Base-by-base conservation (phyloP, 2,797 vertebrate species). In the Darevskia nairensis region DNA sequence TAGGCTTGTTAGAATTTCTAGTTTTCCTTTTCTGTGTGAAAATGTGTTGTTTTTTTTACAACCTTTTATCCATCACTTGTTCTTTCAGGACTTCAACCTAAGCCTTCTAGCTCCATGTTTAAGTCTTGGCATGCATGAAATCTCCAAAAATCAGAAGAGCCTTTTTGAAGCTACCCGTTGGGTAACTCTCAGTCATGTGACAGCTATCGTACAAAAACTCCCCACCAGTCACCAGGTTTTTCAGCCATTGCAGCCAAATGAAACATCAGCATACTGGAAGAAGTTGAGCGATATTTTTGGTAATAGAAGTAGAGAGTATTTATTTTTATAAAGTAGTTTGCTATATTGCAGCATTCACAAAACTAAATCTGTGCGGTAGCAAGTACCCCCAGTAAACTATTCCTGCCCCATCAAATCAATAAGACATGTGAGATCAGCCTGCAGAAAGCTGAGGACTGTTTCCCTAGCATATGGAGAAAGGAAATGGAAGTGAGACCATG, bases 91-190 rank as follows among this genome's bases (percentile, higher is more conserved):
- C 44, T 99, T 99, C 95, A 99, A 99, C 92, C 90, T 98, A 4
- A 97, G 97, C 92, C 97, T 99, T 25, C 92, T 99, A 84, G 98
- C 97, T 77, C 98, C 98, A 0, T 99, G 98, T 94, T 96, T 99
- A 94, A 98, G 98, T 90, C 93, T 99, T 92, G 98, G 98, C 11
- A 84, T 97, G 93, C 97, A 97, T 89, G 97, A 98, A 82, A 92
- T 98, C 55, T 95, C 95, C 4, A 95, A 95, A 80, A 97, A 98
- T 77, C 98, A 98, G 90, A 97, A 96, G 82, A 96, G 96, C 82
- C 97, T 99, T 50, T 97, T 99, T 90, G 98, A 99, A 95, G 98
- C 98, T 0, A 95, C 98, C 35, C 96, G 97, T 84, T 95, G 96
- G 69, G 98, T 98, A 64, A 98, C 97, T 77, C 95, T 99, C 72